Evolutionary conservation across 1,140 invertebrate species (phyloP), one percentile per base, ranked within the genome.

Genomic region (Brachionus manjavacas): DNA sequence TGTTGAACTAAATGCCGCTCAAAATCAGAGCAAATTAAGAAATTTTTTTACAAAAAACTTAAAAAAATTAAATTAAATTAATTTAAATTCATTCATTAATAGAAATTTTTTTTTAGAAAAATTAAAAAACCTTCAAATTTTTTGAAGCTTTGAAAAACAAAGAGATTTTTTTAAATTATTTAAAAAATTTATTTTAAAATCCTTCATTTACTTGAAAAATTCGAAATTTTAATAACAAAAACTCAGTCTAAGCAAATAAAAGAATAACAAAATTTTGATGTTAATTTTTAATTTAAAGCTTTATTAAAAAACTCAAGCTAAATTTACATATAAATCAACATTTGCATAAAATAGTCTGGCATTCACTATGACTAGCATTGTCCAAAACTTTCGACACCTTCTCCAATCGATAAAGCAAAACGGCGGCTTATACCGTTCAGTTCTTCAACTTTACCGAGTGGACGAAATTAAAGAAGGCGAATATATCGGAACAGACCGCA

Each of bases 401-500:
- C 20, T 35, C 9, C 23, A 41, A 25, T 70, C 68, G 11, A 72
- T 84, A 9, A 84, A 84, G 16, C 60, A 84, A 70, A 70, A 72
- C 28, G 81, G 81, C 9, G 81, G 81, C 11, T 8, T 68, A 16
- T 49, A 35, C 35, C 31, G 52, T 20, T 84, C 81, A 23, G 20
- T 84, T 28, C 46, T 41, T 49, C 39, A 41, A 20, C 52, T 84
- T 25, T 84, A 84, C 39, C 64, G 95, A 88, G 92, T 92, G 86
- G 96, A 98, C 91, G 93, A 94, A 0, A 87, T 97, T 23, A 97
- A 96, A 91, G 91, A 92, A 55, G 96, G 96, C 25, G 92, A 89
- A 0, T 88, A 95, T 0, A 92, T 98, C n/a, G 97, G 97, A n/a
- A 92, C 92, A 84, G 97, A 99, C 89, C 94, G 95, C 88, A 96